Base-by-base conservation (phyloP, 2,113 vertebrate genomes). In the Zootoca vivipara region DNA sequence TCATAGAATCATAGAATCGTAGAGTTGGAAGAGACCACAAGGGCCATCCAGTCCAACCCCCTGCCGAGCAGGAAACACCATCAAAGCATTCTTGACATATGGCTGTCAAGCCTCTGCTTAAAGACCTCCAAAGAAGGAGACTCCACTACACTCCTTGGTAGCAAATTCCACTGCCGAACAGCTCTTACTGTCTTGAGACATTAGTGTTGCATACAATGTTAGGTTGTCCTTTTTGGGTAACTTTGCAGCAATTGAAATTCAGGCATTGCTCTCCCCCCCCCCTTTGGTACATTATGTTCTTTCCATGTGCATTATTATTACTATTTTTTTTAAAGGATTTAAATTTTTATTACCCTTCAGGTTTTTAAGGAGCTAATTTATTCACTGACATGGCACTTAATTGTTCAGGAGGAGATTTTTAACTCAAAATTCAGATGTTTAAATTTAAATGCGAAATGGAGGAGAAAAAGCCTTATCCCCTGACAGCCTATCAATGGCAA, bases 331-430 rank as follows among this genome's bases (percentile, higher is more conserved):
- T 73, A 1, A 2, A 30, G 15, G 65, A 24, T 87, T 80, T 87
- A 15, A 80, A 28, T 80, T 80, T 80, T 87, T 62, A 80, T 87
- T 87, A 22, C 78, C 78, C 78, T 72, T 87, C 26, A 62, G 9
- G 33, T 58, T 62, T 73, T 30, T 46, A 62, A 87, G 85, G 67
- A 73, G 86, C 42, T 80, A 87, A 87, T 87, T 87, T 87, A 87
- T 80, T 87, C 85, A 80, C 65, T 52, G 85, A 56, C 18, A 46
- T 87, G 77, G 77, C 85, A 80, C 65, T 28, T 78, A 26, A 42
- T 56, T 69, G 42, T 69, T 33, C 0, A 2, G n/a, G 13, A 33
- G 42, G 75, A 26, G 24, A 35, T 18, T 26, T 67, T 26, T 16
- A 8, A 18, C n/a, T 42, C 64, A 33, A 15, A 35, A 13, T n/a